phyloP scores from a whole-genome alignment of 2,797 vertebrate genomes.

The Smutsia gigantea region DNA sequence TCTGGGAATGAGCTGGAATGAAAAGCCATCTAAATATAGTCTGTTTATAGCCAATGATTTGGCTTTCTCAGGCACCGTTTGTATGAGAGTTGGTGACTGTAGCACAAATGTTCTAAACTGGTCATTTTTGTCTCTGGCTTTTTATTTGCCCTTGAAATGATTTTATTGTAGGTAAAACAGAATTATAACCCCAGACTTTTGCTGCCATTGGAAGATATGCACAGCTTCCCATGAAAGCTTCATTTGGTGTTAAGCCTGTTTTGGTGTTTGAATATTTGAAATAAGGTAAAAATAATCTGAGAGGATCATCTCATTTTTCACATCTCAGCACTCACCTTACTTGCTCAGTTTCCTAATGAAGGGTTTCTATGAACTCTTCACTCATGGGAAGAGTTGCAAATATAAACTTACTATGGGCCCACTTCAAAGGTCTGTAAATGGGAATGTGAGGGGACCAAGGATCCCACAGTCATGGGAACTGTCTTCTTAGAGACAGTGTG shows the following conservation, averaged over 20 bases:
- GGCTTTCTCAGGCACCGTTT: neutral
- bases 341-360: neutral
- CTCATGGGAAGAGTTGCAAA: neutral
- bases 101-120: neutral
- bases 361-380: neutral
- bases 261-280: neutral
- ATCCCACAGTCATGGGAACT: neutral
- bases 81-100: neutral
- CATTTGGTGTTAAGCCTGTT: neutral
- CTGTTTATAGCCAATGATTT: neutral
- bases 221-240: neutral
- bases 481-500: neutral
- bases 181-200: neutral
- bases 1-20: constrained; percentile 31
- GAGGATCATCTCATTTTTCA: neutral
- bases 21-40: constrained; percentile 40
- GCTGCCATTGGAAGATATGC: neutral
- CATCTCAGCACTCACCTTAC: neutral
- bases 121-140: neutral
- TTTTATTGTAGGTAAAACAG: neutral
- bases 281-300: neutral
- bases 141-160: neutral
- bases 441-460: rapidly evolving
- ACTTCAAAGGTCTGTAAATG: neutral
- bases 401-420: neutral